Percentiles rank a stretch among this genome's conserved stretches.
Conservation (phyloP, 1,140 invertebrate genomes). For the Leguminivora glycinivorella region DNA sequence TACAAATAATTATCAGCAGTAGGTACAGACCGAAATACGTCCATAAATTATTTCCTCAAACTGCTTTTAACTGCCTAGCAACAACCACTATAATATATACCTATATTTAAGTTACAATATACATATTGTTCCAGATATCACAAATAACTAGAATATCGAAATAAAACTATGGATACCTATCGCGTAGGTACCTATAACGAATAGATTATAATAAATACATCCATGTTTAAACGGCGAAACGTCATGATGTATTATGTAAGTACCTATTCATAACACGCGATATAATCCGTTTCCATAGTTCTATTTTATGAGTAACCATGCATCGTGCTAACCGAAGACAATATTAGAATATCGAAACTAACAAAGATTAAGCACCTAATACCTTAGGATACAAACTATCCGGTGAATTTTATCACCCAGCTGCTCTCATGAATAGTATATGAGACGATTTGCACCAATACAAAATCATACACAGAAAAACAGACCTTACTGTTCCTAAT, state of each 20-base stretch:
- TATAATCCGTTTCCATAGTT: too few species aligned
- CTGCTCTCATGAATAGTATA: slow-evolving; percentile 23
- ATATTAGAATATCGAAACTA: background rate
- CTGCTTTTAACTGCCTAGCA: background rate
- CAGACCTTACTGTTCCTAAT: background rate
- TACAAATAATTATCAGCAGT: background rate
- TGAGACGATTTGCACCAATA: slow-evolving; percentile 1
- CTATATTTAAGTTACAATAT: too few species aligned
- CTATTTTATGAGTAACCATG: too few species aligned
- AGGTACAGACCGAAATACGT: background rate
- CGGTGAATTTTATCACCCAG: slow-evolving; percentile 19
- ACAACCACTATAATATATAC: background rate
- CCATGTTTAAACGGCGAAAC: too few species aligned
- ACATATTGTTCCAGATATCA: background rate
- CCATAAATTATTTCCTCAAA: slow-evolving; percentile 2
- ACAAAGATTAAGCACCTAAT: slow-evolving; percentile 20
- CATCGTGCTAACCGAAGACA: too few species aligned
- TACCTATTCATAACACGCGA: too few species aligned
- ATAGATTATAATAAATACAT: too few species aligned
- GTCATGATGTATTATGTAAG: too few species aligned
- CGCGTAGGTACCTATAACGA: too few species aligned
- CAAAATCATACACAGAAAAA: background rate
- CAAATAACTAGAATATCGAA: background rate
- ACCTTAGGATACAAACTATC: background rate
- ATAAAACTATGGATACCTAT: too few species aligned